A percentile compares a stretch with the other conserved stretches of the same genome.
These are phyloP conservation scores for Puma concolor DNA, from an alignment of 2,113 vertebrate species.

Conservation along the genomic window DNA sequence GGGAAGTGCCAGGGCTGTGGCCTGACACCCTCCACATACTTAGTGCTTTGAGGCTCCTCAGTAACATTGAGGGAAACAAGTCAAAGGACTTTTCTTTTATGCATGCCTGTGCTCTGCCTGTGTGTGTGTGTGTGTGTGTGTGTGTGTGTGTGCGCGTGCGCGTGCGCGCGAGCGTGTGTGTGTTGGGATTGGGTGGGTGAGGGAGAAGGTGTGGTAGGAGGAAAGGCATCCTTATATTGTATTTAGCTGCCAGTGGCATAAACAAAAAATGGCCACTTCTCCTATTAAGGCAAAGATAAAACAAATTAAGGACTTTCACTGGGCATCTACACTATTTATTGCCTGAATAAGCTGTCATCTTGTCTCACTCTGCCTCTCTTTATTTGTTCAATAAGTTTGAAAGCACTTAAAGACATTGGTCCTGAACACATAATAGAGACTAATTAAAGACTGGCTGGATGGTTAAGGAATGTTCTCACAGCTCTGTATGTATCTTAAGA, in stretches of 20 bases:
- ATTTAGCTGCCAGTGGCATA: not conserved
- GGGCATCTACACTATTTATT: not conserved
- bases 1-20: not conserved
- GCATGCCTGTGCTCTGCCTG: not conserved
- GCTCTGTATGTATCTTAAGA: not conserved
- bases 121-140: not conserved
- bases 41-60: not conserved
- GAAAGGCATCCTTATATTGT: not conserved
- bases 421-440: not conserved
- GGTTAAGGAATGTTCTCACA: not conserved
- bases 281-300: not conserved
- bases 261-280: not conserved
- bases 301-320: not conserved
- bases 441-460: not conserved
- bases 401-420: not conserved
- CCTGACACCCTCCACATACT: not conserved
- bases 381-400: not conserved
- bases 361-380: not conserved
- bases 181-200: not conserved
- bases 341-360: not conserved
- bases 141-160: too few species aligned
- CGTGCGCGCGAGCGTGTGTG: not conserved
- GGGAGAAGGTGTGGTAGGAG: not conserved
- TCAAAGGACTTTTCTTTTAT: not conserved
- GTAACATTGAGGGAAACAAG: not conserved